Percentiles rank a stretch among this genome's conserved stretches.
These are phyloP conservation scores for Meandrina meandrites DNA, from an alignment of 92 coral and sea anemone species.

Conservation along the genomic window DNA sequence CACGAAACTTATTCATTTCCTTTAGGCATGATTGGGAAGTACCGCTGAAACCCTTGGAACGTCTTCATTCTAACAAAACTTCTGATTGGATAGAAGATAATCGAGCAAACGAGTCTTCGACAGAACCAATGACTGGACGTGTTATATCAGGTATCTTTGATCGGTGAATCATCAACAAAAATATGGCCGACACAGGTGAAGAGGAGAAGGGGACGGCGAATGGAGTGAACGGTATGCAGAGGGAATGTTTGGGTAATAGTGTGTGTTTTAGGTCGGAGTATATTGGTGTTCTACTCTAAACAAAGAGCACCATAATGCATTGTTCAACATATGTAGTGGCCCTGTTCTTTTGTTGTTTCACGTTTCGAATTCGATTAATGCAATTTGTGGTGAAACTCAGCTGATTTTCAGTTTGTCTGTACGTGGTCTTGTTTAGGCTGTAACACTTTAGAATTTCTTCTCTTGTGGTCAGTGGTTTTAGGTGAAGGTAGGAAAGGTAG, in stretches of 20 bases:
- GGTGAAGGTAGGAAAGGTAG: neutral
- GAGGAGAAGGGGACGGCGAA: constrained; percentile 9
- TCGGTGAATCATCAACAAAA: constrained; percentile 78
- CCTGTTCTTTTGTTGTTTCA: neutral
- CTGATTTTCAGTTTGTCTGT: neutral
- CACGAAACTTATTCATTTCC: too few relatives aligned
- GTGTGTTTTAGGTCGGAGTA: neutral
- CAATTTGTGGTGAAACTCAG: neutral
- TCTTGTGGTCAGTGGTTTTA: neutral
- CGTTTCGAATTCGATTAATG: neutral
- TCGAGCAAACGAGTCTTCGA: neutral
- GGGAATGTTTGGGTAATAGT: neutral
- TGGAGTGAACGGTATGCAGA: constrained; percentile 20
- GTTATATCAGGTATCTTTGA: neutral
- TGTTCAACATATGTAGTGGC: neutral
- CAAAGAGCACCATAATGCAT: neutral
- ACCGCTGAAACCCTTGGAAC: constrained; percentile 23
- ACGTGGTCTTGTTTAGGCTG: neutral
- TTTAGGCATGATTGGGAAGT: neutral
- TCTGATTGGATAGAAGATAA: constrained; percentile 34
- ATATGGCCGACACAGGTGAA: constrained; percentile 77
- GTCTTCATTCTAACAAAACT: constrained; percentile 4
- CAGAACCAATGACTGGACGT: constrained; percentile 30
- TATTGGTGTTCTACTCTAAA: neutral
- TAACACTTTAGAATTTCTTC: neutral